These are phyloP conservation scores for Bombus ignitus DNA, from an alignment of 1,140 invertebrate species.

Conservation along the genomic window DNA sequence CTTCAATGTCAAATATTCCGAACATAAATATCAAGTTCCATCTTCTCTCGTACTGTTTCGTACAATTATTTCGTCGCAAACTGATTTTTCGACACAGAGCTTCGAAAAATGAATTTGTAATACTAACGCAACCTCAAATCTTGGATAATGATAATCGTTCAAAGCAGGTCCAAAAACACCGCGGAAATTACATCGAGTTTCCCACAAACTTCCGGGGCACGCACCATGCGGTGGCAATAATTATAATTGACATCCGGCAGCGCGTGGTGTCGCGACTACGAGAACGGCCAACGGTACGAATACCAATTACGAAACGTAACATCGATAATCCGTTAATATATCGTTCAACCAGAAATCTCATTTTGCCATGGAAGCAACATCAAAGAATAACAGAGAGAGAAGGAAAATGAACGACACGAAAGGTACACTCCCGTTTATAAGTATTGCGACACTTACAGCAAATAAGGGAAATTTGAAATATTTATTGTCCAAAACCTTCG, in stretches of 20 bases:
- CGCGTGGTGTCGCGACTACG: background rate
- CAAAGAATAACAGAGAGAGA: too few relatives aligned
- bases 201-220: background rate
- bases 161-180: background rate
- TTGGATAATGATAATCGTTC: background rate
- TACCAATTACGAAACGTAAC: background rate
- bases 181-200: background rate
- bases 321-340: constrained; percentile 5
- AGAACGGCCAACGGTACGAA: background rate
- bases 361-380: background rate
- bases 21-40: background rate
- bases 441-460: background rate
- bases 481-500: background rate
- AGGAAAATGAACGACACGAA: background rate
- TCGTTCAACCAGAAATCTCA: background rate
- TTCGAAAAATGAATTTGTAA: background rate
- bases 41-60: background rate
- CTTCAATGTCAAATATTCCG: too few relatives aligned
- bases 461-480: background rate
- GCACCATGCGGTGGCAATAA: background rate
- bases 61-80: background rate
- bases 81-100: background rate
- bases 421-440: background rate
- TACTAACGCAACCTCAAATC: background rate
- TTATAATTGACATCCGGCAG: background rate